A percentile compares a stretch with the other conserved stretches of the same genome.
These are phyloP conservation scores for Sparus aurata DNA, from an alignment of 2,797 vertebrate species.

Conservation along the genomic window DNA sequence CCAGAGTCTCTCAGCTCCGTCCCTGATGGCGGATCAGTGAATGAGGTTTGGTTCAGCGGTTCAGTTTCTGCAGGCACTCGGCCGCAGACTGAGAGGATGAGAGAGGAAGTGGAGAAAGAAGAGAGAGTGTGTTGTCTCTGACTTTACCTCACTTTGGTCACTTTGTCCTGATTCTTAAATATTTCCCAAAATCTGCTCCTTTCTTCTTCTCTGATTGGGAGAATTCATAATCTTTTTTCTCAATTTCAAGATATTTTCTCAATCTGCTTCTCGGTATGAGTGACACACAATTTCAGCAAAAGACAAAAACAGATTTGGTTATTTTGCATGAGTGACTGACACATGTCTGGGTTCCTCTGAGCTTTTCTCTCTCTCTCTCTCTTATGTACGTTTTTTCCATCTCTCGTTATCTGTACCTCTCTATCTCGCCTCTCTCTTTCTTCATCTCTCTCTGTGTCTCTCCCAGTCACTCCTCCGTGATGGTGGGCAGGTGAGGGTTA, in stretches of 20 bases:
- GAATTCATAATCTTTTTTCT: neutral
- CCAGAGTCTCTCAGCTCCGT: neutral
- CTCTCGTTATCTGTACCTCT: neutral
- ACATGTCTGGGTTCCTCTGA: neutral
- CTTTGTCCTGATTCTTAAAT: neutral
- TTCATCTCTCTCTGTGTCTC: neutral
- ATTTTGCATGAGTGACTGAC: neutral
- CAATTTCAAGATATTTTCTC: neutral
- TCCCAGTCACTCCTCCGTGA: conserved; percentile 79
- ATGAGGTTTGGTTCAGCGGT: conserved; percentile 11
- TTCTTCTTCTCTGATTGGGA: neutral
- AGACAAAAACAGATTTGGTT: neutral
- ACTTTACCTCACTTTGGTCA: neutral
- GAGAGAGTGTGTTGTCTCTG: neutral
- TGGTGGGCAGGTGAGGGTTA: conserved; percentile 80
- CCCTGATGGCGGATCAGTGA: conserved; percentile 17
- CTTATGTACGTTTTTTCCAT: neutral
- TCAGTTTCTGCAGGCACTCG: neutral
- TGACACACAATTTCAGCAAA: neutral
- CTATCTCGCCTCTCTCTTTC: neutral
- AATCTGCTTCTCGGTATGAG: neutral
- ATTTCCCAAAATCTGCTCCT: neutral
- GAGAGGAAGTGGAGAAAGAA: conserved; percentile 12
- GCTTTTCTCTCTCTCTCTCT: neutral
- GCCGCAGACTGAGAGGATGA: conserved; percentile 7